Conservation (phyloP, 2,797 vertebrate species). For the Lithobates sylvaticus region DNA sequence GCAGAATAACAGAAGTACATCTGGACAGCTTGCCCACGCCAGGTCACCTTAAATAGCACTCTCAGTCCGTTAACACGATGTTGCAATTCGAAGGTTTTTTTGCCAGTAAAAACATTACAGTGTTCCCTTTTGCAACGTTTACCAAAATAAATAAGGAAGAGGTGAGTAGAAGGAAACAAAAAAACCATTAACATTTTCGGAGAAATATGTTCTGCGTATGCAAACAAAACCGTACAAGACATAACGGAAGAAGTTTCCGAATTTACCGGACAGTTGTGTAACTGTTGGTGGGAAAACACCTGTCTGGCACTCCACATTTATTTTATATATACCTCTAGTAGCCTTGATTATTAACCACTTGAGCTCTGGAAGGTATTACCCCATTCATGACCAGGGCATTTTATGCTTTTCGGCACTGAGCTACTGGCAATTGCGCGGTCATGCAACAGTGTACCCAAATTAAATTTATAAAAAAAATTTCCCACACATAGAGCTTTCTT, state of each 20-base stretch:
- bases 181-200: neutral
- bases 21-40: slow-evolving; percentile 72
- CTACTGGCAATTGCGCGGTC: no score
- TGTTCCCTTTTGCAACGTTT: slow-evolving; percentile 81
- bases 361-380: no score
- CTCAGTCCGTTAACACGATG: slow-evolving; percentile 67
- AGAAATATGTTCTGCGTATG: neutral
- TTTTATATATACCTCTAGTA: no score
- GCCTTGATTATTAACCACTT: no score
- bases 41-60: slow-evolving; percentile 81
- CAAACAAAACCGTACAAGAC: neutral
- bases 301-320: no score
- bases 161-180: slow-evolving; percentile 65
- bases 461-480: no score
- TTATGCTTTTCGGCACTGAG: no score
- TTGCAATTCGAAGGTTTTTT: slow-evolving; percentile 69
- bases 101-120: slow-evolving; percentile 75
- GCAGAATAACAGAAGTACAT: slow-evolving; percentile 80
- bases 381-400: no score
- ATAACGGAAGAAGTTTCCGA: neutral
- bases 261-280: neutral
- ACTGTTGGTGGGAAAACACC: neutral
- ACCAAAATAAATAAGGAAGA: slow-evolving; percentile 82
- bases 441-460: no score
- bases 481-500: no score